Base-by-base conservation (phyloP, 35 echinoderm and acorn worm species). In the Ophioderma brevispina region DNA sequence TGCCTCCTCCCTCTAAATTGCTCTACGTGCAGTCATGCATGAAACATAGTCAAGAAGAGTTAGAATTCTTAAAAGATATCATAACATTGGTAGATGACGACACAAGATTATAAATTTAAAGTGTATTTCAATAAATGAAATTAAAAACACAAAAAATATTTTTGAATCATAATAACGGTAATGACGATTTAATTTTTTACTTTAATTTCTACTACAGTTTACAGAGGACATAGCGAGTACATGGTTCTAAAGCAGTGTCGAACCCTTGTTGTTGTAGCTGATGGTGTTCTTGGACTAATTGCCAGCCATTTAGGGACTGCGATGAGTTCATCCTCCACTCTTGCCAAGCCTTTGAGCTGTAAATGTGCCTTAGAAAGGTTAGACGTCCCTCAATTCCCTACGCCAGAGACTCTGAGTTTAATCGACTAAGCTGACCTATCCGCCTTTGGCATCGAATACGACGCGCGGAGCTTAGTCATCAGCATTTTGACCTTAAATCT, bases 371-470 rank as follows among this genome's bases (percentile, higher is more conserved):
- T 95, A 52, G 96, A 98, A 35, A 77, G 96, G 32, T 75, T 84
- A 18, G 90, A 98, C 19, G 90, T 86, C 32, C 88, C 40, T 36
- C 64, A 94, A 77, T 84, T 97, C 35, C 92, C 95, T n/a, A 91
- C 92, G 0, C 92, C 95, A 41, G 96, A 98, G 40, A 88, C 81
- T 0, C 39, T n/a, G 90, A 23, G 91, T n/a, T 93, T 32, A 85
- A 87, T 36, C 88, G 85, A n/a, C 81, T 98, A 11, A 98, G 95
- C 95, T 35, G 96, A 98, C 55, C 88, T 98, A 31, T 98, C 96
- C 17, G 96, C 93, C 8, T 98, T 95, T 80, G 96, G 93, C 5
- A 86, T 64, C 55, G 96, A 98, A 59, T 98, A 87, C 78, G 93
- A 36, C 30, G 90, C 38, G 93, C 96, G 31, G 96, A 98, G 52